Evolutionary conservation across 1,140 invertebrate species (phyloP), one percentile per base, ranked within the genome.

Genomic region (Philopotamus ludificatus): DNA sequence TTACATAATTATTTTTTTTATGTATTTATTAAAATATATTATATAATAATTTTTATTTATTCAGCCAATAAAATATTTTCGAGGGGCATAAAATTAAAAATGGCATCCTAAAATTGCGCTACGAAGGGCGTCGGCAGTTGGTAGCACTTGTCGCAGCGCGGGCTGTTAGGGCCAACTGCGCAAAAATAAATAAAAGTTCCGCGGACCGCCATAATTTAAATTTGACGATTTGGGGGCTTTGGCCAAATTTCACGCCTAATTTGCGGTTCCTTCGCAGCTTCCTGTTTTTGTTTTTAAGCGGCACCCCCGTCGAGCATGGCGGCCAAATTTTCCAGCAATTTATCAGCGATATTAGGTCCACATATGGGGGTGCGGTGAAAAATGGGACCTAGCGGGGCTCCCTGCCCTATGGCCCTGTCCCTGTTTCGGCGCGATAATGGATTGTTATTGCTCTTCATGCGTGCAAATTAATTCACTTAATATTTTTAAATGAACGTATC

Each of bases 181-280:
- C 15, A 15, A 57, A 28, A 57, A 57, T 57, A 57, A 57, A 57
- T 28, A 57, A 12, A 25, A 20, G 49, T 4, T 51, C 25, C 22
- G 22, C 22, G 49, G 20, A 18, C 23, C 16, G 10, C n/a, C 15
- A 57, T 57, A 57, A 57, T 57, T 57, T 57, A 57, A 25, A 57
- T 57, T 57, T 57, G 53, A 39, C 53, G 44, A 57, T 57, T 18
- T 12, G 25, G 15, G n/a, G 12, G 15, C 53, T 21, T 16, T 3
- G 51, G 34, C 21, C 21, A 12, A 42, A 44, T 66, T 66, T 66
- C 47, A 60, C 57, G 64, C 64, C 47, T 61, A 66, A 66, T 66
- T 66, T 66, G 64, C 39, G 57, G 49, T 39, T 34, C 57, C 63
- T 49, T 39, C 26, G 57, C 41, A 50, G 28, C 28, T 34, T 65